Evolutionary conservation across 2,797 vertebrate genomes (phyloP).

Genomic region (Oryzias dopingdopingensis): DNA sequence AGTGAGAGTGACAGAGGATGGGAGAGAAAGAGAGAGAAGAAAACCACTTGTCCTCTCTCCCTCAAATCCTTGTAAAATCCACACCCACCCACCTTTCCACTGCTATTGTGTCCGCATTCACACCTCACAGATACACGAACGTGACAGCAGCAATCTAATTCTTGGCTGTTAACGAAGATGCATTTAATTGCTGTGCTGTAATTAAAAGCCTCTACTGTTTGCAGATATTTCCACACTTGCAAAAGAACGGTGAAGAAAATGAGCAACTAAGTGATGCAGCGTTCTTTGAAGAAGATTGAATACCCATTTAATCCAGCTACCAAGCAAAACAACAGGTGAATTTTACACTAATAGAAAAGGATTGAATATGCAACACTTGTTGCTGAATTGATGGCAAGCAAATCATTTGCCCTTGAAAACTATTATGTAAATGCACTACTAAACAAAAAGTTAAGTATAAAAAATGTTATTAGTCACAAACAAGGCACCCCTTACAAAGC

Average conservation of each 20-base stretch:
- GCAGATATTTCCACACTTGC: constrained; percentile 11
- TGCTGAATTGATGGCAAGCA: too few species aligned
- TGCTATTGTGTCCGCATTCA: constrained; percentile 20
- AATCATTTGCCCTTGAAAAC: too few species aligned
- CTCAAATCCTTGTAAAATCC: constrained; percentile 33
- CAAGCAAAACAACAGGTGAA: background rate
- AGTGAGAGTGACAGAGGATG: constrained; percentile 46
- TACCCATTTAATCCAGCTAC: background rate
- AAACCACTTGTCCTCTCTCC: constrained; percentile 40
- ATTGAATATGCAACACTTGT: too few species aligned
- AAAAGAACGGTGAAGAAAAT: constrained; percentile 1
- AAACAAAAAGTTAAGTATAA: constrained; percentile 2
- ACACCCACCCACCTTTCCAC: constrained; percentile 39
- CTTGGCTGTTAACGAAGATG: constrained; percentile 5
- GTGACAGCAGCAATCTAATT: constrained; percentile 7
- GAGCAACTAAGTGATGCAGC: background rate
- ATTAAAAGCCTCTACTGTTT: constrained; percentile 25
- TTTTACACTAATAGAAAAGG: too few species aligned
- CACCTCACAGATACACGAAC: background rate
- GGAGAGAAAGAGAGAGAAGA: constrained; percentile 34
- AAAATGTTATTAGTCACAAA: background rate
- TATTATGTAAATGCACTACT: background rate
- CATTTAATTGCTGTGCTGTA: constrained; percentile 7
- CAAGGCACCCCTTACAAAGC: background rate
- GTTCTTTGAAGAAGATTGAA: background rate